A percentile compares a stretch with the other conserved stretches of the same genome.
Evolutionary conservation across 2,888 invertebrate species (phyloP).

Genomic region (Diachrysia chrysitis): DNA sequence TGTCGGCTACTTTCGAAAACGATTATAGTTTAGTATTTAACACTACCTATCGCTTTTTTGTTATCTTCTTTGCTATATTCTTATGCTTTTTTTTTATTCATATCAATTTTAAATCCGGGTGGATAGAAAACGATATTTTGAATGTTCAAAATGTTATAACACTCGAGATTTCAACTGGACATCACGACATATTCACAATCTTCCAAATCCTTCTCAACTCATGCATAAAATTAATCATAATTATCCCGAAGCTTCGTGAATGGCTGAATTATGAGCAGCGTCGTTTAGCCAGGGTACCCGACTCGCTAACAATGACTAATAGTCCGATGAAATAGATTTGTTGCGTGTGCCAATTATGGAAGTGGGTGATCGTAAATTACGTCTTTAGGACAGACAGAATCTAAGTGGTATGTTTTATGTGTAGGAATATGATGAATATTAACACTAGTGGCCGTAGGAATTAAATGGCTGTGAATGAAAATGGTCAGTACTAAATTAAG

Average conservation of each 20-base stretch:
- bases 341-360: slow-evolving; percentile 69
- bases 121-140: background rate
- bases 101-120: background rate
- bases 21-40: slow-evolving; percentile 32
- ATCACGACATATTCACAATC: slow-evolving; percentile 13
- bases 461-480: slow-evolving; percentile 35
- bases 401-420: slow-evolving; percentile 47
- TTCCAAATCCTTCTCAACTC: slow-evolving; percentile 37
- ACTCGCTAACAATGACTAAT: slow-evolving; percentile 66
- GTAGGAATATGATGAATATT: slow-evolving; percentile 50
- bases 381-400: slow-evolving; percentile 54
- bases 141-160: background rate
- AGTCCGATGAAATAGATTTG: slow-evolving; percentile 64
- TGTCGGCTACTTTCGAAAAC: slow-evolving; percentile 50
- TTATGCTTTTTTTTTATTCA: background rate
- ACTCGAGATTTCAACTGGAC: background rate
- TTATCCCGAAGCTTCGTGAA: slow-evolving; percentile 45
- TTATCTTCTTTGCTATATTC: too few species aligned
- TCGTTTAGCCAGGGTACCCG: slow-evolving; percentile 53
- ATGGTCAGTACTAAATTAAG: slow-evolving; percentile 17
- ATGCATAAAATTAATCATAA: slow-evolving; percentile 59
- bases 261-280: slow-evolving; percentile 54
- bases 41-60: slow-evolving; percentile 27
- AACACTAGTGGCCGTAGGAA: slow-evolving; percentile 27
- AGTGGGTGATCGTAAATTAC: slow-evolving; percentile 63